phyloP scores from a whole-genome alignment of 2,888 invertebrate genomes.

The Anthrax anthrax region DNA sequence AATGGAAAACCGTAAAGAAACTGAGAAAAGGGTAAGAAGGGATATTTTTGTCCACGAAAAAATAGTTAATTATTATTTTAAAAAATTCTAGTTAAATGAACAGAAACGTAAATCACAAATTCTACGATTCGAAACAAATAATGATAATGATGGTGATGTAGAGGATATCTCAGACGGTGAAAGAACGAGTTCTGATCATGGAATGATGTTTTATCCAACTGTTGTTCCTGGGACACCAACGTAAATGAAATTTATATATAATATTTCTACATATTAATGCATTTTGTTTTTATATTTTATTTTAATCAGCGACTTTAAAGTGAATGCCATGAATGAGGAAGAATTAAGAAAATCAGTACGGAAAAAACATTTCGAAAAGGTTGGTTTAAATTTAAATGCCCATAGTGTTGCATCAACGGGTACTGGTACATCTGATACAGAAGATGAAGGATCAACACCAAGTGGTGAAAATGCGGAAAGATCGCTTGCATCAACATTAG shows the following conservation, averaged over 20 bases:
- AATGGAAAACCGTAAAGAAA: conserved; percentile 31
- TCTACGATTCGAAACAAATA: conserved; percentile 44
- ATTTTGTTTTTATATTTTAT: not conserved
- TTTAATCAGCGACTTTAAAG: conserved; percentile 60
- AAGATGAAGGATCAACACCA: conserved; percentile 62
- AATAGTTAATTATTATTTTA: not conserved
- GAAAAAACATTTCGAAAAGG: conserved; percentile 46
- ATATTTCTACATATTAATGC: not conserved
- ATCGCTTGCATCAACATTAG: conserved; percentile 46
- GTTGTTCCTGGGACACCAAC: conserved; percentile 34
- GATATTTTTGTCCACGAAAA: too few species aligned
- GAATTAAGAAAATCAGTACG: conserved; percentile 64
- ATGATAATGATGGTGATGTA: conserved; percentile 73
- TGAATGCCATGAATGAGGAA: conserved; percentile 77
- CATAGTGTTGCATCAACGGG: conserved; percentile 37
- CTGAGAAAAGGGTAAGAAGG: not conserved
- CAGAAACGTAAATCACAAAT: conserved; percentile 6
- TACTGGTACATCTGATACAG: conserved; percentile 60
- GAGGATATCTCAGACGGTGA: conserved; percentile 78
- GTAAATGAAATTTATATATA: conserved; percentile 19
- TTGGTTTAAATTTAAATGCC: conserved; percentile 31
- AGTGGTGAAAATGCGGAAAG: conserved; percentile 69
- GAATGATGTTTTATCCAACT: conserved; percentile 56
- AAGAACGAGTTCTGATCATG: conserved; percentile 58
- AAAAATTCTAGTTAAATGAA: not conserved